phyloP scores from a whole-genome alignment of 2,113 vertebrate species.

The Anarrhichthys ocellatus region DNA sequence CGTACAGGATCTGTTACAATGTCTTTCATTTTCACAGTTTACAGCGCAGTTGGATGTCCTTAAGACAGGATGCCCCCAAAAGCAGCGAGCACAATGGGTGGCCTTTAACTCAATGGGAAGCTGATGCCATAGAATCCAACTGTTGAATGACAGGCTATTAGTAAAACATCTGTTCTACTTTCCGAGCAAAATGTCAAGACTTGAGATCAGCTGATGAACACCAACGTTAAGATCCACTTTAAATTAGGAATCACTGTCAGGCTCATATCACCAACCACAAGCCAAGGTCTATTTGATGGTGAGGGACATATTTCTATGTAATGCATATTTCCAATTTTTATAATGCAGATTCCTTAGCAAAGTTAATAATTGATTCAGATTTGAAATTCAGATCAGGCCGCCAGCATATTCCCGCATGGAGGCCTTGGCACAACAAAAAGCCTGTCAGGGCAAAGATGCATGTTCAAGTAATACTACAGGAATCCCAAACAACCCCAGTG shows the following conservation, averaged over 20 bases:
- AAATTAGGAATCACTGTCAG: constrained; percentile 38
- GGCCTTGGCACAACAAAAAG: constrained; percentile 75
- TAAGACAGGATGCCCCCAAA: neutral
- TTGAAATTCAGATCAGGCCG: constrained; percentile 78
- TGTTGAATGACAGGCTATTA: constrained; percentile 58
- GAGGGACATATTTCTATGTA: neutral
- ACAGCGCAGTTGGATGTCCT: constrained; percentile 3
- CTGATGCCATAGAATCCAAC: constrained; percentile 40
- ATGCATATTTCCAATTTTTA: neutral
- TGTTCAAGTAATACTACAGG: constrained; percentile 71
- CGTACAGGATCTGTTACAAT: neutral
- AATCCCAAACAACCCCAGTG: constrained; percentile 53
- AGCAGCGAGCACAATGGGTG: constrained; percentile 11
- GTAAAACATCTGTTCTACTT: constrained; percentile 53
- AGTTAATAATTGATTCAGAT: constrained; percentile 80
- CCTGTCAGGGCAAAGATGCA: constrained; percentile 74
- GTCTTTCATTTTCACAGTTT: constrained; percentile 10
- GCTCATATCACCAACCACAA: constrained; percentile 7
- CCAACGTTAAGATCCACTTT: constrained; percentile 14
- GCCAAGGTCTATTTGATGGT: neutral
- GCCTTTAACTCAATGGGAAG: constrained; percentile 44
- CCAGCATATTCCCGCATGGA: constrained; percentile 55
- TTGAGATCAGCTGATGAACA: constrained; percentile 56
- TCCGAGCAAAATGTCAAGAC: constrained; percentile 48
- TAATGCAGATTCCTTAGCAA: neutral